phyloP scores from a whole-genome alignment of 2,113 vertebrate genomes.

The Petrocephalus zakoni region DNA sequence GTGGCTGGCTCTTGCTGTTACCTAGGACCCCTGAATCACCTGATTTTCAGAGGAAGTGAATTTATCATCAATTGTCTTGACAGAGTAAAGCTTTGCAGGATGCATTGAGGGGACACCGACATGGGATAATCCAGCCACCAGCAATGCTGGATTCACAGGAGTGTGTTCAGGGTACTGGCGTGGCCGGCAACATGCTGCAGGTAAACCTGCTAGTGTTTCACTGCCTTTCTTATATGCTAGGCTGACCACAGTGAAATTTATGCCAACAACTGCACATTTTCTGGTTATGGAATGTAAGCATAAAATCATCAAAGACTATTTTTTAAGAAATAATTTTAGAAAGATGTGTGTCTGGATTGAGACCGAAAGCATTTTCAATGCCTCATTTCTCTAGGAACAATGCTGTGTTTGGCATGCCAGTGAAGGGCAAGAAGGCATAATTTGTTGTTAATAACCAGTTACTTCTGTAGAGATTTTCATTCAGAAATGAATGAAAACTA shows the following conservation, averaged over 20 bases:
- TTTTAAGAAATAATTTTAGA: neutral
- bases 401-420: neutral
- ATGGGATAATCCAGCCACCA: neutral
- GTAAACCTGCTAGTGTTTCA: neutral
- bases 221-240: neutral
- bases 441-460: neutral
- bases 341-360: neutral
- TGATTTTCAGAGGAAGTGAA: neutral
- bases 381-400: conserved; percentile 4
- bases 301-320: neutral
- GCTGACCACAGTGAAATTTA: neutral
- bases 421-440: neutral
- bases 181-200: neutral
- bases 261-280: neutral
- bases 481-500: neutral
- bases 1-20: neutral
- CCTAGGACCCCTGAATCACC: neutral
- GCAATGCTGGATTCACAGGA: neutral
- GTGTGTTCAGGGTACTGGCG: neutral
- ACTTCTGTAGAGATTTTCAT: neutral
- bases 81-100: neutral
- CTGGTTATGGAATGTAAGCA: neutral
- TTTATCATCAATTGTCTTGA: neutral
- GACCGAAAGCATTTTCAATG: neutral
- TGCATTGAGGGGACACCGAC: neutral